These are phyloP conservation scores for Maniola hyperantus DNA, from an alignment of 2,888 invertebrate species.

Conservation along the genomic window DNA sequence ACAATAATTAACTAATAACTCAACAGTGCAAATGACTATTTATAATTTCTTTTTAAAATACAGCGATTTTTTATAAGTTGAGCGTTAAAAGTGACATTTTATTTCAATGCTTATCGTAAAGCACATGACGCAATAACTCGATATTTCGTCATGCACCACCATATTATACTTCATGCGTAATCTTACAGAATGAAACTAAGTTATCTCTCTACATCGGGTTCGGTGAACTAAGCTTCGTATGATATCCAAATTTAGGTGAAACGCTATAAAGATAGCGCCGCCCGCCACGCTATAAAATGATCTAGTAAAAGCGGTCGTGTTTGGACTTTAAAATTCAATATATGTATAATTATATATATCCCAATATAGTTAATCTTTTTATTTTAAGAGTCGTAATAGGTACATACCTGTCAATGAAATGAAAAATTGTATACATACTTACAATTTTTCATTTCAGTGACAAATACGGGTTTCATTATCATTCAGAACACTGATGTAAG, in stretches of 20 bases:
- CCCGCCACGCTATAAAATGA: slow-evolving; percentile 21
- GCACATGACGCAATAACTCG: background rate
- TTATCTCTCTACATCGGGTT: slow-evolving; percentile 57
- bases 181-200: slow-evolving; percentile 38
- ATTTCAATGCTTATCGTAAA: background rate
- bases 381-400: too few relatives aligned
- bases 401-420: too few relatives aligned
- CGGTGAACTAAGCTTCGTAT: slow-evolving; percentile 58
- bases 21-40: too few relatives aligned
- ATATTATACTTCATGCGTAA: slow-evolving; percentile 4
- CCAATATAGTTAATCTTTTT: too few relatives aligned
- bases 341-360: too few relatives aligned
- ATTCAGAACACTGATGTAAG: too few relatives aligned
- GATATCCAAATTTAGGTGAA: slow-evolving; percentile 57
- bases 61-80: too few relatives aligned
- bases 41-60: too few relatives aligned
- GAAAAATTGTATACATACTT: too few relatives aligned
- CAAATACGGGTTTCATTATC: too few relatives aligned
- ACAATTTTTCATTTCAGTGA: too few relatives aligned
- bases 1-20: too few relatives aligned
- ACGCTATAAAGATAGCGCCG: slow-evolving; percentile 50
- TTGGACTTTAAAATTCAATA: slow-evolving; percentile 1
- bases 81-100: background rate
- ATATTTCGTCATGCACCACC: background rate
- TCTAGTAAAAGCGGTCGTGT: slow-evolving; percentile 20